phyloP scores from a whole-genome alignment of 1,140 invertebrate genomes.

The Globodera rostochiensis region DNA sequence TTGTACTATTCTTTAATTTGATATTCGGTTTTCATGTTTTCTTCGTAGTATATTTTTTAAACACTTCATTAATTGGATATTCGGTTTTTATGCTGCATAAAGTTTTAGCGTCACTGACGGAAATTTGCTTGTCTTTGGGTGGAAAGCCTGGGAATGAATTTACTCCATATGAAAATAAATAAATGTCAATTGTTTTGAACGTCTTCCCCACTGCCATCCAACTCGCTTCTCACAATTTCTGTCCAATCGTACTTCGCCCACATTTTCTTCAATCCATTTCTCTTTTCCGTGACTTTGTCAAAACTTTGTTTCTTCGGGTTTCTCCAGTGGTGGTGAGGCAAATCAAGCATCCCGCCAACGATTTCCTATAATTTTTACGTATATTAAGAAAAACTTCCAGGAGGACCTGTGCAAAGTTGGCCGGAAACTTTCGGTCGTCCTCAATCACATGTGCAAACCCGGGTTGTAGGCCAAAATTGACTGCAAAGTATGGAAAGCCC shows the following conservation, averaged over 20 bases:
- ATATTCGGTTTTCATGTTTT: too few species aligned
- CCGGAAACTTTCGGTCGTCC: conserved; percentile 83
- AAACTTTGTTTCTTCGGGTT: conserved; percentile 77
- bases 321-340: conserved; percentile 81
- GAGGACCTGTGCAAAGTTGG: conserved; percentile 83
- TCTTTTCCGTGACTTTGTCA: conserved; percentile 75
- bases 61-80: too few species aligned
- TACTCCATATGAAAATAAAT: too few species aligned
- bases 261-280: conserved; percentile 72
- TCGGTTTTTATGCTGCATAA: too few species aligned
- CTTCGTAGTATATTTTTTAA: too few species aligned
- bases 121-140: too few species aligned
- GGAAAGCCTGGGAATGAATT: too few species aligned
- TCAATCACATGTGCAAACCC: conserved; percentile 96
- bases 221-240: conserved; percentile 40
- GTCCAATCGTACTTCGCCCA: conserved; percentile 74
- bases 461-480: conserved; percentile 82
- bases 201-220: not conserved
- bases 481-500: conserved; percentile 88
- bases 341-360: conserved; percentile 87
- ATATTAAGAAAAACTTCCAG: not conserved
- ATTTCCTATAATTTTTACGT: conserved; percentile 76
- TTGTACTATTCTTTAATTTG: too few species aligned
- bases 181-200: too few species aligned
- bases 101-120: too few species aligned